Evolutionary conservation across 92 coral and sea anemone species (phyloP), one percentile per base, ranked within the genome.

Genomic region (Metridium senile): DNA sequence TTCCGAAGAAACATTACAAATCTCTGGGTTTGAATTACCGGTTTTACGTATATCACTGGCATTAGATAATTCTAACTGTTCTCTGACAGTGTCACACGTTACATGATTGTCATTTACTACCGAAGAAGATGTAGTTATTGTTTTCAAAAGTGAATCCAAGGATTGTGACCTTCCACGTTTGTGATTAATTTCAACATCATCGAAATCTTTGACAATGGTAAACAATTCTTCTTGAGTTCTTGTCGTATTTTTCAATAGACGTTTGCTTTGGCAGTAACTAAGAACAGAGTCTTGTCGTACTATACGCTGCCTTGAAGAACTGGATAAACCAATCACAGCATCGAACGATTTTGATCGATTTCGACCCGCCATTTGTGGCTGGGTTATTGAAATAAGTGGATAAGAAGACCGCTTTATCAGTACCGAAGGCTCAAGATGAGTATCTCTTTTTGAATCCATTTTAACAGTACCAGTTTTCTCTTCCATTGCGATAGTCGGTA

Each of bases 121-220:
- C 27, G 39, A n/a, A 28, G 69, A 63, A 63, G 69, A 25, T n/a
- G n/a, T n/a, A n/a, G 8, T 26, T 25, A 28, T 31, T 63, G 39
- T 31, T 63, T 63, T 30, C 45, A 28, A 13, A 29, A 11, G 69
- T 4, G 45, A 7, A 11, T 31, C 23, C 69, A 63, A 28, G 28
- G 69, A 63, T 11, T 30, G 69, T 18, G 69, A 28, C 23, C 45
- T 63, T 11, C n/a, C n/a, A 1, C 69, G 39, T 6, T 18, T 29
- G 27, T 18, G 9, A 63, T 63, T 34, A 33, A 8, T 73, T n/a
- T 58, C 64, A 13, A 33, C 54, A 56, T 73, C 64, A 33, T 26
- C 78, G 26, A 58, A 73, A 54, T 58, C 49, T 17, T 73, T 62
- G 52, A 73, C 58, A 26, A 73, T 45, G 4, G 47, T 58, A 27